A percentile compares a stretch with the other conserved stretches of the same genome.
Conservation (phyloP, 2,113 vertebrate species). For the Zosterops lateralis region DNA sequence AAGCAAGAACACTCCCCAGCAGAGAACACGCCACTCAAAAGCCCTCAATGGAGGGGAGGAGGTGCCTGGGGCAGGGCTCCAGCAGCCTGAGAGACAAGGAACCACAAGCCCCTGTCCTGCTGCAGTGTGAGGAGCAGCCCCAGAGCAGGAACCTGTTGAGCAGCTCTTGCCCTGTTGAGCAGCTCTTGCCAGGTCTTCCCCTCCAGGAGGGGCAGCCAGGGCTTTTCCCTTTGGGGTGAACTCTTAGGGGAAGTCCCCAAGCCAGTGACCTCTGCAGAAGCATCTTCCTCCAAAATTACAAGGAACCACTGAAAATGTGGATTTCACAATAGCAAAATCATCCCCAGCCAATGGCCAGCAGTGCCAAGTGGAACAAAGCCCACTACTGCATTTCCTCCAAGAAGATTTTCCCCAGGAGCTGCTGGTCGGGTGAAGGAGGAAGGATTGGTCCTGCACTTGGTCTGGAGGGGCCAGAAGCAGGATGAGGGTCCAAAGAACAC, state of each 20-base stretch:
- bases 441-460: not conserved
- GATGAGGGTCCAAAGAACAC: not conserved
- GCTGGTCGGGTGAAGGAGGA: not conserved
- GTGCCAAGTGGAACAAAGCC: not conserved
- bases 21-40: not conserved
- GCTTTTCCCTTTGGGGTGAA: accelerated
- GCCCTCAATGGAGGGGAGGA: not conserved
- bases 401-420: not conserved
- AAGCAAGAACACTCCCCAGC: not conserved
- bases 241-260: not conserved
- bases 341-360: not conserved
- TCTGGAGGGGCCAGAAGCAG: not conserved
- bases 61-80: not conserved
- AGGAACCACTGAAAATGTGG: not conserved
- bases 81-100: not conserved
- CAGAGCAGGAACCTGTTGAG: not conserved
- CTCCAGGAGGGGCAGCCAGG: not conserved
- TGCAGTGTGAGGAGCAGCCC: not conserved
- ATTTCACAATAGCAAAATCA: not conserved
- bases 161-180: not conserved
- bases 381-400: not conserved
- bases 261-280: accelerated
- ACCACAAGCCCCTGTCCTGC: not conserved
- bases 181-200: not conserved
- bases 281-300: not conserved